phyloP scores from a whole-genome alignment of 2,888 invertebrate genomes.

The Atrina japonica region DNA sequence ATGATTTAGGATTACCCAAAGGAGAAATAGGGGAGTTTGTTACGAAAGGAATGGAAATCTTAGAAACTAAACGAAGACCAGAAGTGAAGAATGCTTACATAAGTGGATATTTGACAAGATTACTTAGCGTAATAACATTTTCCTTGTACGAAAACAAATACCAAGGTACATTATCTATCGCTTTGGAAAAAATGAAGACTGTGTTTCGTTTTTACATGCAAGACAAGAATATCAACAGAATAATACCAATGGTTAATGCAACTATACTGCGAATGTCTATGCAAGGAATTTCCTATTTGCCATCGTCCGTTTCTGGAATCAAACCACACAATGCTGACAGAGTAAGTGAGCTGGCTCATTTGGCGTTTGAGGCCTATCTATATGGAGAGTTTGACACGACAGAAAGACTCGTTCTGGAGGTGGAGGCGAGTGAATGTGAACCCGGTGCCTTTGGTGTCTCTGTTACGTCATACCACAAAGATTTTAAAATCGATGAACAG shows the following conservation, averaged over 20 bases:
- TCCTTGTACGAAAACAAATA: conserved; percentile 32
- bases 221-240: conserved; percentile 14
- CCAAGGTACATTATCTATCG: neutral
- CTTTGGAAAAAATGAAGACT: conserved; percentile 1
- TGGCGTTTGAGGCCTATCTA: conserved; percentile 25
- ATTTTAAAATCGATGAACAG: conserved; percentile 20
- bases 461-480: conserved; percentile 25
- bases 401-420: neutral
- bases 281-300: too few species aligned
- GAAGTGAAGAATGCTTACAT: conserved; percentile 18
- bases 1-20: conserved; percentile 8
- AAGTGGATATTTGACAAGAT: conserved; percentile 28
- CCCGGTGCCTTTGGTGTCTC: conserved; percentile 12
- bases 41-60: neutral
- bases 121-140: conserved; percentile 25
- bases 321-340: neutral
- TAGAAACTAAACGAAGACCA: neutral
- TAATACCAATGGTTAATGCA: conserved; percentile 32
- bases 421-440: neutral
- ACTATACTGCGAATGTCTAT: neutral
- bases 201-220: neutral
- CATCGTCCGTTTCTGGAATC: neutral
- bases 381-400: neutral
- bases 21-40: neutral
- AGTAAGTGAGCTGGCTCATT: conserved; percentile 13